Evolutionary conservation across 2,888 invertebrate genomes (phyloP).

Genomic region (Phortica magna): DNA sequence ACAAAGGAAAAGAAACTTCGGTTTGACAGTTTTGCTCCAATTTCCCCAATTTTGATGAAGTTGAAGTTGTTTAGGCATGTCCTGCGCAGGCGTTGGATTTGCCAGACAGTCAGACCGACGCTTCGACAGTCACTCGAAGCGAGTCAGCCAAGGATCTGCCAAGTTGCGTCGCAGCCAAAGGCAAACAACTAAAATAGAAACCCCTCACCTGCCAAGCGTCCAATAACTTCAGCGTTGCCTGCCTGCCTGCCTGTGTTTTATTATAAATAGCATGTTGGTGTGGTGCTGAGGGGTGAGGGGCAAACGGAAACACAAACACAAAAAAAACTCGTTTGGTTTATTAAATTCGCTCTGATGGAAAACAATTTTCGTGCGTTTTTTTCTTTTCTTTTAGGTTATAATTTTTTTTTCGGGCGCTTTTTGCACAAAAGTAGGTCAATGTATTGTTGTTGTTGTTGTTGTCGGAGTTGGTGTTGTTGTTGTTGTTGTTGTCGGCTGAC

Average conservation of each 20-base stretch:
- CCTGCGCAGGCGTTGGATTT: conserved; percentile 23
- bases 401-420: not conserved
- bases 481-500: not conserved
- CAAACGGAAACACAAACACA: not conserved
- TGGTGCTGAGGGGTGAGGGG: too few relatives aligned
- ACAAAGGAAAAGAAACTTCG: not conserved
- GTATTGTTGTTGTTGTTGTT: conserved; percentile 31
- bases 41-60: not conserved
- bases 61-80: conserved; percentile 5
- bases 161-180: not conserved
- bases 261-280: not conserved
- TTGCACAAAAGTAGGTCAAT: conserved; percentile 29
- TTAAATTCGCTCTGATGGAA: conserved; percentile 17
- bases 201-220: not conserved
- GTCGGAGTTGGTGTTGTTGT: conserved; percentile 28
- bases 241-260: too few relatives aligned
- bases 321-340: conserved; percentile 8
- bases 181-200: not conserved
- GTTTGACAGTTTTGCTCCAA: conserved; percentile 19
- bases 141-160: not conserved
- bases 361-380: conserved; percentile 9
- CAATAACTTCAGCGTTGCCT: not conserved
- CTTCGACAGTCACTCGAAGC: not conserved
- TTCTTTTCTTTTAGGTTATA: not conserved
- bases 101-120: not conserved